phyloP scores from a whole-genome alignment of 1,140 invertebrate species.

The Nilaparvata lugens region DNA sequence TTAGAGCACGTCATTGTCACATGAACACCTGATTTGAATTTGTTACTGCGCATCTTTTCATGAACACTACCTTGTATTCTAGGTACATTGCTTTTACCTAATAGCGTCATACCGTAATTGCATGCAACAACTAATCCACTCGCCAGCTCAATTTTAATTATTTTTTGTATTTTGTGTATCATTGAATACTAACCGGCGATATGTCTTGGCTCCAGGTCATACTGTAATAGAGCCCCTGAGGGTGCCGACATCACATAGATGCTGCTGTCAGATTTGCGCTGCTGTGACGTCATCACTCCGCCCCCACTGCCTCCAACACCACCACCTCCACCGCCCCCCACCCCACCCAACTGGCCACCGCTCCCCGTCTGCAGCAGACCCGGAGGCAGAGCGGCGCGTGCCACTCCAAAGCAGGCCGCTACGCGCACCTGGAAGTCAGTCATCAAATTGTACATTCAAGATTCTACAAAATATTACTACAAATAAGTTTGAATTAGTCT shows the following conservation, averaged over 20 bases:
- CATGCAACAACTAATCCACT: no score
- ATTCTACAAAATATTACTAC: not conserved
- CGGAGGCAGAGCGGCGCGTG: slow-evolving; percentile 59
- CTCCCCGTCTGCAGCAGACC: not conserved
- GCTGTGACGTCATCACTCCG: slow-evolving; percentile 13
- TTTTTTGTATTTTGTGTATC: no score
- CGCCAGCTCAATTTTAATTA: no score
- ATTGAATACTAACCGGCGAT: slow-evolving; percentile 41
- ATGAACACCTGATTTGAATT: no score
- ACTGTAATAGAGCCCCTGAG: slow-evolving; percentile 80
- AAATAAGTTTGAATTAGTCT: slow-evolving; percentile 4
- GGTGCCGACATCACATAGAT: slow-evolving; percentile 78
- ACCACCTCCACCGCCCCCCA: no score
- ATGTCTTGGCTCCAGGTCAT: slow-evolving; percentile 77
- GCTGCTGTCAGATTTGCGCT: slow-evolving; percentile 60
- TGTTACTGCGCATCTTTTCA: no score
- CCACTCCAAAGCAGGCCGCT: slow-evolving; percentile 63
- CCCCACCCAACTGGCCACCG: not conserved
- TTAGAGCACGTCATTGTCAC: no score
- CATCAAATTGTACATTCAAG: no score
- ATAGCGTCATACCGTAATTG: no score
- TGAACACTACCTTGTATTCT: no score
- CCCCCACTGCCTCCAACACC: no score
- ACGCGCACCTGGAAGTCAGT: slow-evolving; percentile 57
- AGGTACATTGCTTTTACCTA: no score